phyloP scores from a whole-genome alignment of 2,888 invertebrate species.

The Pheosia gnoma region DNA sequence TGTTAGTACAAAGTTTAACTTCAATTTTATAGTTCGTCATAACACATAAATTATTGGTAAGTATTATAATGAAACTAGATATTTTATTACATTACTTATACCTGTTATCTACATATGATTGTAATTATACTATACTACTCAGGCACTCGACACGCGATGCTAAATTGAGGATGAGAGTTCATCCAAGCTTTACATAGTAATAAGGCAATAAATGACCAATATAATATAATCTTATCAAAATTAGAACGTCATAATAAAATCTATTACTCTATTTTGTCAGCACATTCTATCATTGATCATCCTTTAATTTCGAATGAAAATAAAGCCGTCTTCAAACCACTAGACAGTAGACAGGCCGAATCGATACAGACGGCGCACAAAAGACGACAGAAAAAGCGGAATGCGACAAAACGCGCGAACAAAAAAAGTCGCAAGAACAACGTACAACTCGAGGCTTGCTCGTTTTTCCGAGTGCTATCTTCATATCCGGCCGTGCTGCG shows the following conservation, averaged over 20 bases:
- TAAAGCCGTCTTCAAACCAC: constrained; percentile 29
- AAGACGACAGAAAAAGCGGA: constrained; percentile 59
- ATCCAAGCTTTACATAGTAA: no score
- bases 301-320: constrained; percentile 6
- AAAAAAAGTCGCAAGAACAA: constrained; percentile 61
- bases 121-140: no score
- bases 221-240: no score
- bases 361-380: constrained; percentile 59
- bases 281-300: constrained; percentile 1
- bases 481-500: constrained; percentile 72
- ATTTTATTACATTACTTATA: constrained; percentile 3
- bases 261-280: background rate
- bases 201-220: no score
- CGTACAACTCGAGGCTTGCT: constrained; percentile 64
- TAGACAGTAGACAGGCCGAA: constrained; percentile 48
- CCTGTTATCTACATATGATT: no score
- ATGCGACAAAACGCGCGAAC: constrained; percentile 50
- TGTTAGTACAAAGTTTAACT: constrained; percentile 17
- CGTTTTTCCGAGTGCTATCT: constrained; percentile 78
- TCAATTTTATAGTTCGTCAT: constrained; percentile 21
- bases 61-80: constrained; percentile 19
- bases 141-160: background rate
- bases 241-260: no score
- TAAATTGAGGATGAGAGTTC: no score
- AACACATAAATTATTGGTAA: constrained; percentile 16